These are phyloP conservation scores for Rhizomys pruinosus DNA, from an alignment of 2,113 vertebrate species.

Conservation along the genomic window DNA sequence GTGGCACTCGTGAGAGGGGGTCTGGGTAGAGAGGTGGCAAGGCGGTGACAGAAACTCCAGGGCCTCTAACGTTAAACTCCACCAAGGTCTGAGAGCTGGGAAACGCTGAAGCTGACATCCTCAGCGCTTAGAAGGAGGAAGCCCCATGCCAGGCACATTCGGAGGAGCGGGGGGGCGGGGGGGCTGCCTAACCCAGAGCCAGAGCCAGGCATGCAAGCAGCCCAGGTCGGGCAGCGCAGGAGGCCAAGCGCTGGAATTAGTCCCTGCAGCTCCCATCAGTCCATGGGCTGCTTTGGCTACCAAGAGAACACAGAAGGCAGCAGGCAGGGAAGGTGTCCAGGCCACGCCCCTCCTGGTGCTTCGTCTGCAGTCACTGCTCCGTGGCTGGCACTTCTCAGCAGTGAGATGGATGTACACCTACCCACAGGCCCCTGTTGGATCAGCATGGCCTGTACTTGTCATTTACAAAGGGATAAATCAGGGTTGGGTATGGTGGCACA, in stretches of 20 bases:
- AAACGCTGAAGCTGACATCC: not conserved
- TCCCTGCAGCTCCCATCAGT: not conserved
- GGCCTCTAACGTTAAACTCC: not conserved
- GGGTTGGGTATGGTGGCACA: not conserved
- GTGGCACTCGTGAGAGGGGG: not conserved
- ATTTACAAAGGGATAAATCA: not conserved
- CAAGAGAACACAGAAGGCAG: not conserved
- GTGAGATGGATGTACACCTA: fast-evolving
- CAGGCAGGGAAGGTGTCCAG: too few species aligned
- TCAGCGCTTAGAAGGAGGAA: not conserved
- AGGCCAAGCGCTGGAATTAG: not conserved
- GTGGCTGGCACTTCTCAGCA: not conserved
- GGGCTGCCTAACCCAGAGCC: not conserved
- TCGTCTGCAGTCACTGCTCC: not conserved
- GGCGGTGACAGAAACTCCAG: not conserved
- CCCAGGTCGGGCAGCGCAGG: not conserved
- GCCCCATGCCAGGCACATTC: not conserved
- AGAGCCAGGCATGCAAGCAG: fast-evolving
- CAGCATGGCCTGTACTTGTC: fast-evolving
- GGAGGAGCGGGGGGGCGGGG: not conserved
- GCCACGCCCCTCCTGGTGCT: fast-evolving
- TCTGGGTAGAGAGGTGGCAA: not conserved
- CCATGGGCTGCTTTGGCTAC: fast-evolving
- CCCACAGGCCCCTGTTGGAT: not conserved
- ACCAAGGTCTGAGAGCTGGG: not conserved